Evolutionary conservation across 2,888 invertebrate genomes (phyloP), one percentile per base, ranked within the genome.

Genomic region (Serrognathus titanus): DNA sequence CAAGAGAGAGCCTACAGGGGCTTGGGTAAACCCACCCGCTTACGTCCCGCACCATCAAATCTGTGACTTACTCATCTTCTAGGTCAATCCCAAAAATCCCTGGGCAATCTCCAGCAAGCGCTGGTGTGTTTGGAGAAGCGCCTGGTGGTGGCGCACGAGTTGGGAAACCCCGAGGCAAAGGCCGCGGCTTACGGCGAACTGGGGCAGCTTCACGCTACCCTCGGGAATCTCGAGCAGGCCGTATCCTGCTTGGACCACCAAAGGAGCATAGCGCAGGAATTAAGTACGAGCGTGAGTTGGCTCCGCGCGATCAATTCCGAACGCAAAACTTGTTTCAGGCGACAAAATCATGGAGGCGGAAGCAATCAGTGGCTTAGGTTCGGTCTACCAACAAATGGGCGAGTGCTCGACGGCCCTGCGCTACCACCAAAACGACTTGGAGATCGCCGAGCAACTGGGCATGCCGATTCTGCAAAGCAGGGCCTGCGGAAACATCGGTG

Each of bases 111-210:
- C 1, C 92, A 94, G 63, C 94, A 96, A 77, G 94, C 96, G 0
- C 78, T 97, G 45, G 95, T 96, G 0, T 97, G 95, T 70, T 86
- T 96, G 57, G 97, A 97, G 74, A 97, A 97, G 75, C 82, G 97
- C 39, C 81, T 97, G 20, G 94, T 96, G 0, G 92, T 96, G 0
- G 91, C 96, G 0, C 96, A 97, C 71, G 95, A 96, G 72, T 81
- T 95, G 1, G 92, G 92, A 43, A 89, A 87, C 57, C 84, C 89
- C 0, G 92, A 93, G 69, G 91, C 94, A 0, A 94, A 92, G 74
- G 94, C 94, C 0, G 89, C 94, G 7, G 95, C 96, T 0, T 97
- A 96, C 69, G 95, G 96, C 0, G 97, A 97, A 75, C 81, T 97
- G 3, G 96, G 96, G 0, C 87, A 86, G 13, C 78, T 88, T 9